phyloP scores from a whole-genome alignment of 2,113 vertebrate species.

The Otocyon megalotis region DNA sequence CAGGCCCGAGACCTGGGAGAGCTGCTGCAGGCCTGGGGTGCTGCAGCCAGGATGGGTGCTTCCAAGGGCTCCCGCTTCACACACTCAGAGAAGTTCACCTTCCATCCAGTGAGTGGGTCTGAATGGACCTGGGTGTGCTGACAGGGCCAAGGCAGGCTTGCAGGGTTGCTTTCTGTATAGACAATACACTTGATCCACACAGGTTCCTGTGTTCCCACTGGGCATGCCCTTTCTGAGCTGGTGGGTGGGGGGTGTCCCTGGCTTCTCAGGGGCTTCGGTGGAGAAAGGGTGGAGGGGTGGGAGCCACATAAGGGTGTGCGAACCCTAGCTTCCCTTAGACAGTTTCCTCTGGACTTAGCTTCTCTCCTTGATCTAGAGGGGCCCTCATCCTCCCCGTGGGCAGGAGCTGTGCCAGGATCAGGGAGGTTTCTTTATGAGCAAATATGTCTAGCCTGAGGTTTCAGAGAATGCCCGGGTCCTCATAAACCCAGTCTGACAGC shows the following conservation, averaged over 20 bases:
- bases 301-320: background rate
- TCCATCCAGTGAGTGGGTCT: constrained; percentile 88
- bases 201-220: background rate
- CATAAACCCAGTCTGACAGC: background rate
- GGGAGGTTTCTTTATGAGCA: background rate
- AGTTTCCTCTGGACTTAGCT: constrained; percentile 27
- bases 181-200: background rate
- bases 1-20: constrained; percentile 88
- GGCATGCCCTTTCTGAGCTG: background rate
- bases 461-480: background rate
- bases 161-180: background rate
- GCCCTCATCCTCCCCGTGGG: background rate
- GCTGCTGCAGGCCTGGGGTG: constrained; percentile 89
- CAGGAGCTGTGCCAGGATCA: background rate
- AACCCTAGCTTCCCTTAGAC: background rate
- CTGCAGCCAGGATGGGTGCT: constrained; percentile 79
- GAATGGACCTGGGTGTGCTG: background rate
- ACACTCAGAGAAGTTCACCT: constrained; percentile 93
- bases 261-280: background rate
- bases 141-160: background rate
- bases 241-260: background rate
- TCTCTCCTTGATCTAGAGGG: background rate
- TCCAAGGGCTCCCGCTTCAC: constrained; percentile 93
- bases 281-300: background rate
- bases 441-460: background rate